These are phyloP conservation scores for Pomatorhinus ruficollis DNA, from an alignment of 2,113 vertebrate genomes.

Conservation along the genomic window DNA sequence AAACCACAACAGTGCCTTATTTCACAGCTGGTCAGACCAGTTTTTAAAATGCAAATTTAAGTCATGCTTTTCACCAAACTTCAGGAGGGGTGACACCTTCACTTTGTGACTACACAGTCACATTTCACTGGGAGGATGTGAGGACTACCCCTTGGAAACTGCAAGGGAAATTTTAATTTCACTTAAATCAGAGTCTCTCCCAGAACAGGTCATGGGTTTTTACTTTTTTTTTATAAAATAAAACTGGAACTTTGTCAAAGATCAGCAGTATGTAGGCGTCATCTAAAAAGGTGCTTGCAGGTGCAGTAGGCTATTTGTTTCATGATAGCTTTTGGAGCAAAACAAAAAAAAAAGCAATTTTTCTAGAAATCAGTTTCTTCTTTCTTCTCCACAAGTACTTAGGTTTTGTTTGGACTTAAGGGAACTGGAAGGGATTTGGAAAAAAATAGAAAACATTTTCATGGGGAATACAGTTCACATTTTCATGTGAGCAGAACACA, in stretches of 20 bases:
- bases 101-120: rapidly evolving
- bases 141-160: background rate
- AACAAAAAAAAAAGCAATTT: background rate
- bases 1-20: background rate
- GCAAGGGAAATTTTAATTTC: background rate
- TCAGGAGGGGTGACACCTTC: background rate
- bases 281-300: background rate
- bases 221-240: background rate
- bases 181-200: background rate
- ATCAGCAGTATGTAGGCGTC: background rate
- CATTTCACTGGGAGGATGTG: background rate
- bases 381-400: background rate
- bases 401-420: background rate
- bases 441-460: background rate
- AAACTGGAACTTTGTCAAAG: background rate
- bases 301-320: background rate
- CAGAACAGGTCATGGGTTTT: background rate
- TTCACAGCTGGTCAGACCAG: background rate
- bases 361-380: background rate
- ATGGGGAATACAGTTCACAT: background rate
- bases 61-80: background rate
- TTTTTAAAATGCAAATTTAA: background rate
- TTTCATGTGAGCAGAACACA: background rate
- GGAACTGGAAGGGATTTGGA: background rate
- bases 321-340: background rate